Base-by-base conservation (phyloP, 2,888 invertebrate species). In the Isotomurus palustris region DNA sequence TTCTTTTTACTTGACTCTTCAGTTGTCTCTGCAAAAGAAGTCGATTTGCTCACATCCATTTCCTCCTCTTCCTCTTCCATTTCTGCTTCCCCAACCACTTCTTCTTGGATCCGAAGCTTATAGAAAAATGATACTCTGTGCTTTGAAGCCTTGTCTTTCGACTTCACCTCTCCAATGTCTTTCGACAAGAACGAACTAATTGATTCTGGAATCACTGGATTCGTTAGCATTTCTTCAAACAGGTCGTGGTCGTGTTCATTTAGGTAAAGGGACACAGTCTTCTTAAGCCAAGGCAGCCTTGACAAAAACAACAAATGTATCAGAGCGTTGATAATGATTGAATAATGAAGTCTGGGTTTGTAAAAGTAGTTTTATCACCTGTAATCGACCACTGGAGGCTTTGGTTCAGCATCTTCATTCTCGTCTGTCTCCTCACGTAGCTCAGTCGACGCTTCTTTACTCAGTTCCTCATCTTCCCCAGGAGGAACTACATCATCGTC, bases 201-300 rank as follows among this genome's bases (percentile, higher is more conserved):
- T 2, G 52, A 53, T 17, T 53, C 17, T 28, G 82, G 80, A 3
- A 76, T 76, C 57, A 81, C 78, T 60, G 78, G 75, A 35, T 73
- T 75, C 0, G 77, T 76, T 56, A 84, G 71, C 80, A 84, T 80
- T 55, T 79, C 79, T 63, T 83, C 81, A 73, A 84, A 84, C 49
- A 77, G 75, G 19, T 80, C 71, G 0, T 78, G 79, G 4, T 82
- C 80, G 58, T 79, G 78, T 22, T 82, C 75, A 60, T 83, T 83
- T 14, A 85, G 78, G 71, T 77, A 82, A 1, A 77, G 75, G 12
- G 82, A 74, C 28, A 86, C 79, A 58, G 80, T 79, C 1, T 84
- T 80, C 72, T 83, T 84, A 28, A 89, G 78, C 88, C 89, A 89
- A 14, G 40, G 55, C 25, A 67, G 53, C 27, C 67, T 67, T n/a